phyloP scores from a whole-genome alignment of 2,888 invertebrate species.

The Dexiosoma caninum region DNA sequence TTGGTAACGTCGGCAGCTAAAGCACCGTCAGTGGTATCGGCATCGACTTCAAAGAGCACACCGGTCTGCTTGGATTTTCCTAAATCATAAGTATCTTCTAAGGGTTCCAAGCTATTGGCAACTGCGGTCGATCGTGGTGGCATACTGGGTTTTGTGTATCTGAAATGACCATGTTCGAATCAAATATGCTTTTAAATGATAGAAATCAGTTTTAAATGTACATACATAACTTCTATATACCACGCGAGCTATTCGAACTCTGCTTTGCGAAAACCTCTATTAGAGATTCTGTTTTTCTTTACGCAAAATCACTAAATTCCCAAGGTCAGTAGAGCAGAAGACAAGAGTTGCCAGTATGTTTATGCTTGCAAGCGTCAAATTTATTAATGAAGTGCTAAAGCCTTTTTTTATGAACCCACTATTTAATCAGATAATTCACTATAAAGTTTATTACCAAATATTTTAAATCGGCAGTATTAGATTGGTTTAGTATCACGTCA shows the following conservation, averaged over 20 bases:
- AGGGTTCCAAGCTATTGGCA: slow-evolving; percentile 44
- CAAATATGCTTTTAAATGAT: no score
- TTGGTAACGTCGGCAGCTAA: slow-evolving; percentile 79
- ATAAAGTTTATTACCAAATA: no score
- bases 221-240: no score
- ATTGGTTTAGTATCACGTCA: no score
- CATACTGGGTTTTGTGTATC: slow-evolving; percentile 65
- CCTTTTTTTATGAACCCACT: no score
- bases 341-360: not conserved
- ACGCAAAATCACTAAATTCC: slow-evolving; percentile 50
- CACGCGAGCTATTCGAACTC: no score
- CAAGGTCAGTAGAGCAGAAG: slow-evolving; percentile 51
- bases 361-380: no score
- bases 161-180: slow-evolving; percentile 23
- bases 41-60: slow-evolving; percentile 83
- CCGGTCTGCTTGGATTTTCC: slow-evolving; percentile 77
- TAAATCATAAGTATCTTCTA: slow-evolving; percentile 43
- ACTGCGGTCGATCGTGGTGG: slow-evolving; percentile 69
- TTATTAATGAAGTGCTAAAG: no score
- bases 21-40: slow-evolving; percentile 81
- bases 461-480: no score
- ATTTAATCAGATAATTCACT: no score
- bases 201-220: no score
- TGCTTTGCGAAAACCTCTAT: no score
- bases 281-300: not conserved